Conservation (phyloP, 2,888 invertebrate genomes). For the Apodemia mormo region DNA sequence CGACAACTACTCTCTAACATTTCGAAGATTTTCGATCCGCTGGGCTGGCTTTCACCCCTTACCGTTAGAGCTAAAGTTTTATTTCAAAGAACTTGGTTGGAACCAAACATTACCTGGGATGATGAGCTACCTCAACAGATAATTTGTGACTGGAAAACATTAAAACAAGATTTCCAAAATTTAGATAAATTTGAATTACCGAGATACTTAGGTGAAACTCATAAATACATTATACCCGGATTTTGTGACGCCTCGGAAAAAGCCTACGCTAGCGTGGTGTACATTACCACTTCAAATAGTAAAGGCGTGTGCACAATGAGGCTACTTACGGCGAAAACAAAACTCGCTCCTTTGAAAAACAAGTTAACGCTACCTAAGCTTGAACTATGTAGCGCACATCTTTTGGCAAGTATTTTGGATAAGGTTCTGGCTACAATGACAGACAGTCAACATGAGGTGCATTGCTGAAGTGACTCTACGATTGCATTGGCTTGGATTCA, state of each 20-base stretch:
- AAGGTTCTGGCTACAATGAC: conserved; percentile 21
- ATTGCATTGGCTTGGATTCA: conserved; percentile 21
- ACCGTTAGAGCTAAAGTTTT: too few species aligned
- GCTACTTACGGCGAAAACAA: conserved; percentile 28
- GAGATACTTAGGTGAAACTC: not conserved
- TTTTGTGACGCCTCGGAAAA: conserved; percentile 34
- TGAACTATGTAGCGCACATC: too few species aligned
- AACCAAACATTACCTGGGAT: too few species aligned
- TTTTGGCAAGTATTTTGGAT: too few species aligned
- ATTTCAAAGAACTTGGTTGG: too few species aligned
- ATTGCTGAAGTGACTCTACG: conserved; percentile 23
- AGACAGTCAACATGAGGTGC: conserved; percentile 21
- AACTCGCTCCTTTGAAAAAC: conserved; percentile 27
- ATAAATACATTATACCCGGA: conserved; percentile 26
- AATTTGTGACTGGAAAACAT: too few species aligned
- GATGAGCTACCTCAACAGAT: too few species aligned
- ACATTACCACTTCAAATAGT: conserved; percentile 25
- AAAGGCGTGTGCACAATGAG: conserved; percentile 28
- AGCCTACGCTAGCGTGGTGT: conserved; percentile 29
- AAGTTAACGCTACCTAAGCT: conserved; percentile 24
- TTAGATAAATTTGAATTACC: conserved; percentile 4
- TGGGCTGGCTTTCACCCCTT: too few species aligned
- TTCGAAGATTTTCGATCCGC: too few species aligned
- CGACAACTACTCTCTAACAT: too few species aligned
- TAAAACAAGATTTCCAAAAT: too few species aligned